Conservation (phyloP, 2,888 invertebrate species). For the Sarcophaga variegata region DNA sequence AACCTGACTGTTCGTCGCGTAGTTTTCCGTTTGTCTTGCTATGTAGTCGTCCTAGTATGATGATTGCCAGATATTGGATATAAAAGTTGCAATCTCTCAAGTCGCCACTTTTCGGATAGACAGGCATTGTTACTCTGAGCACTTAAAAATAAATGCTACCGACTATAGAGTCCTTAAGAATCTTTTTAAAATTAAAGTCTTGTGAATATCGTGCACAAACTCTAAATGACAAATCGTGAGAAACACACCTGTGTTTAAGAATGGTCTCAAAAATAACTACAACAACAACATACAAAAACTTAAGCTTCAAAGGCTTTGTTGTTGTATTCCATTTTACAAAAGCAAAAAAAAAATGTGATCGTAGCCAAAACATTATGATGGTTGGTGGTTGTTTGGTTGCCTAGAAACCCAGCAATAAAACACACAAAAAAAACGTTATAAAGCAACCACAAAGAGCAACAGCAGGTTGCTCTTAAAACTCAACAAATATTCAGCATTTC, state of each 20-base stretch:
- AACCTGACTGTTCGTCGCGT: too few species aligned
- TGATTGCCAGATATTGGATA: too few species aligned
- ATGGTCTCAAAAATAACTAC: constrained; percentile 17
- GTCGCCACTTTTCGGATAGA: too few species aligned
- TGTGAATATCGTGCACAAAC: constrained; percentile 59
- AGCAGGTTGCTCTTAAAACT: constrained; percentile 47
- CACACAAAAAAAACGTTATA: constrained; percentile 23
- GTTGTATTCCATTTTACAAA: background rate
- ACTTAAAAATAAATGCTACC: background rate
- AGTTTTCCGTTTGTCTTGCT: too few species aligned
- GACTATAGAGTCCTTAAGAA: background rate
- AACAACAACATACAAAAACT: constrained; percentile 8
- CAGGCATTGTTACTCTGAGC: too few species aligned
- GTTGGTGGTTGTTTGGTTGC: constrained; percentile 29
- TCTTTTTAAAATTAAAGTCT: constrained; percentile 1
- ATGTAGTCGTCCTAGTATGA: too few species aligned
- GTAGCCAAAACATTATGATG: constrained; percentile 32
- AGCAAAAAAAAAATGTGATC: constrained; percentile 55
- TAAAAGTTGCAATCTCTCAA: too few species aligned
- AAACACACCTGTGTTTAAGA: constrained; percentile 71
- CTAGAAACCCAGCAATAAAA: constrained; percentile 44
- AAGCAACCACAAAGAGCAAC: constrained; percentile 45
- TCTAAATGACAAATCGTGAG: constrained; percentile 72
- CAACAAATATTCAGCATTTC: constrained; percentile 4
- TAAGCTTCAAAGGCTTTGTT: constrained; percentile 15